A percentile compares a stretch with the other conserved stretches of the same genome.
Conservation (phyloP, 2,113 vertebrate species). For the Nibea albiflora region DNA sequence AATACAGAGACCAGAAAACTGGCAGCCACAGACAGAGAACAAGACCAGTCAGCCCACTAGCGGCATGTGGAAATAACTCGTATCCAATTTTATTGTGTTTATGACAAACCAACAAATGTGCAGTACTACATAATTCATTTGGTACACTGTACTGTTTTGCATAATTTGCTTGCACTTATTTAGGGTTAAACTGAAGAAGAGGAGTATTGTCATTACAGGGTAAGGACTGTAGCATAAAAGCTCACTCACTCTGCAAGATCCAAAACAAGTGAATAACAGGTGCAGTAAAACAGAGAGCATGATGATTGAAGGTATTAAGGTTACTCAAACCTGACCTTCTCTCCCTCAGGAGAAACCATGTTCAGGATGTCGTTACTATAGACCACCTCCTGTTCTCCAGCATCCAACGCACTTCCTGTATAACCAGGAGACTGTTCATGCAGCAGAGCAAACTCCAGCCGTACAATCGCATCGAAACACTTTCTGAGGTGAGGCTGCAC, state of each 20-base stretch:
- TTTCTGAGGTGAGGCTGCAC: constrained; percentile 91
- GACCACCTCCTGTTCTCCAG: constrained; percentile 79
- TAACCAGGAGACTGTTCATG: constrained; percentile 46
- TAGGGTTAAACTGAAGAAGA: too few species aligned
- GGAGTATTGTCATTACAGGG: not conserved
- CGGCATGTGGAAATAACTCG: not conserved
- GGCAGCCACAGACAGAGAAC: not conserved
- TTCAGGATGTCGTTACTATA: constrained; percentile 88
- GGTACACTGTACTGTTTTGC: not conserved
- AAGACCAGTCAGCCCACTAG: not conserved
- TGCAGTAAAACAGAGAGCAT: constrained; percentile 12
- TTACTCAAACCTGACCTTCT: constrained; percentile 81
- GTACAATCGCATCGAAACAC: constrained; percentile 88
- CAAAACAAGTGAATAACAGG: constrained; percentile 18
- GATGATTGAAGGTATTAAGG: constrained; percentile 2
- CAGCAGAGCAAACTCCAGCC: constrained; percentile 85
- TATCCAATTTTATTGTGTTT: not conserved
- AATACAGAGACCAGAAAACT: too few species aligned
- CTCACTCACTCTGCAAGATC: not conserved
- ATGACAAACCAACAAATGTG: constrained; percentile 1
- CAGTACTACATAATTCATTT: not conserved
- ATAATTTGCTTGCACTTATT: not conserved
- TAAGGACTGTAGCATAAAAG: not conserved
- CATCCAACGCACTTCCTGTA: constrained; percentile 36
- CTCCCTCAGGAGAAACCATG: constrained; percentile 89